Base-by-base conservation (phyloP, 2,797 vertebrate genomes). In the Manis pentadactyla region DNA sequence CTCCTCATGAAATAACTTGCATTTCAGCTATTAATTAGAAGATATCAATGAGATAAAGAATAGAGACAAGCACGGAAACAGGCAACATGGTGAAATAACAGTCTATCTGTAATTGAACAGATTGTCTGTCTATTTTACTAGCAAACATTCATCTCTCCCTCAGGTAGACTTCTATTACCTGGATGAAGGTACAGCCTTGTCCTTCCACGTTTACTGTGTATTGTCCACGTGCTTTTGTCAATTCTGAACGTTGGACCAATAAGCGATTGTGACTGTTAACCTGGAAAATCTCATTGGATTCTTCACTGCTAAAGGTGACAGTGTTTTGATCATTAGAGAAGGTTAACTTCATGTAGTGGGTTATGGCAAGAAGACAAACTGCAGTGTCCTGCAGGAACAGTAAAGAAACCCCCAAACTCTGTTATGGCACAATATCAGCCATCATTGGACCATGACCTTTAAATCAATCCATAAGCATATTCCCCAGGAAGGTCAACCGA, bases 341-440 rank as follows among this genome's bases (percentile, higher is more conserved):
- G 9, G 95, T 96, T 61, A 96, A 49, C 37, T 87, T 74, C 90
- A 92, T 92, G 49, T 96, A 98, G 37, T 0, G 34, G 73, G 82
- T 92, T 25, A 97, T 25, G 31, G 97, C 98, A 11, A 97, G 90
- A 66, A 98, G 87, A 61, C 95, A 97, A n/a, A 97, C n/a, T 0
- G 77, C 37, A 0, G 96, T 98, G 87, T 96, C 97, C 98, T 98
- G 73, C 37, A 57, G 69, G 55, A 95, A 96, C 23, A 64, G 51
- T 29, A 19, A 97, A 97, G 10, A 25, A 77, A 99, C 3, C 99
- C 98, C 0, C 98, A 98, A 8, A 94, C 98, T 0, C 98, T 94
- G 78, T 99, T 99, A 98, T 98, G 98, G 83, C 98, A 98, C 49
- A 97, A 96, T 23, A 74, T 73, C 8, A 99, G 97, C 98, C 98